Evolutionary conservation across 2,797 vertebrate genomes (phyloP).

Genomic region (Pelodytes ibericus): DNA sequence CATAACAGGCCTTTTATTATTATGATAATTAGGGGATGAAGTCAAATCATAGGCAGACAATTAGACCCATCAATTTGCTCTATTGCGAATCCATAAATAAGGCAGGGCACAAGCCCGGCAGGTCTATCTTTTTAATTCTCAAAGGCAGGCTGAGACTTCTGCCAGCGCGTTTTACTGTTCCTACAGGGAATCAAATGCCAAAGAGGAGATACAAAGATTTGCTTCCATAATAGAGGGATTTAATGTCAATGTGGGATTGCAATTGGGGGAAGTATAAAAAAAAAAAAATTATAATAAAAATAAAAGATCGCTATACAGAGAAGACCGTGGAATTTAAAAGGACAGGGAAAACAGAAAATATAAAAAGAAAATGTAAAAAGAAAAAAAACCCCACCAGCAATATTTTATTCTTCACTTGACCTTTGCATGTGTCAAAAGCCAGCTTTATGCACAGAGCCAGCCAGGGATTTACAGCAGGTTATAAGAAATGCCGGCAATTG

Average conservation of each 20-base stretch:
- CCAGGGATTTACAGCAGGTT: slow-evolving; percentile 3
- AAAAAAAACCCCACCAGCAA: slow-evolving; percentile 9
- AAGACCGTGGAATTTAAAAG: not conserved
- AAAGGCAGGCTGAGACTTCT: slow-evolving; percentile 8
- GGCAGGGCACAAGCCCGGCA: slow-evolving; percentile 25
- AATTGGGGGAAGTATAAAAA: slow-evolving; percentile 20
- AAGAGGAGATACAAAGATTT: slow-evolving; percentile 11
- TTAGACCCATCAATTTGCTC: slow-evolving; percentile 39
- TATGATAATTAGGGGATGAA: slow-evolving; percentile 52
- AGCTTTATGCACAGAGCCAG: not conserved
- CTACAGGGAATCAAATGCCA: not conserved
- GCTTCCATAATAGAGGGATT: slow-evolving; percentile 27
- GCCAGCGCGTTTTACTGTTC: not conserved
- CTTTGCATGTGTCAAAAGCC: slow-evolving; percentile 10
- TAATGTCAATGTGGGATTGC: slow-evolving; percentile 26
- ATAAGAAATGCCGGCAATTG: not conserved
- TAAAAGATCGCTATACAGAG: slow-evolving; percentile 5
- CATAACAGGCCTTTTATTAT: not conserved
- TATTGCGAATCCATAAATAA: slow-evolving; percentile 37
- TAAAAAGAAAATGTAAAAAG: not conserved
- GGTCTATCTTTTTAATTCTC: not conserved
- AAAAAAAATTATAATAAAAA: not conserved
- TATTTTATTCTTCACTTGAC: slow-evolving; percentile 37
- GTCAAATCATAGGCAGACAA: slow-evolving; percentile 52
- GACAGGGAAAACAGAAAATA: not conserved